A percentile compares a stretch with the other conserved stretches of the same genome.
phyloP scores from a whole-genome alignment of 2,888 invertebrate genomes.

The Ligdia adustata region DNA sequence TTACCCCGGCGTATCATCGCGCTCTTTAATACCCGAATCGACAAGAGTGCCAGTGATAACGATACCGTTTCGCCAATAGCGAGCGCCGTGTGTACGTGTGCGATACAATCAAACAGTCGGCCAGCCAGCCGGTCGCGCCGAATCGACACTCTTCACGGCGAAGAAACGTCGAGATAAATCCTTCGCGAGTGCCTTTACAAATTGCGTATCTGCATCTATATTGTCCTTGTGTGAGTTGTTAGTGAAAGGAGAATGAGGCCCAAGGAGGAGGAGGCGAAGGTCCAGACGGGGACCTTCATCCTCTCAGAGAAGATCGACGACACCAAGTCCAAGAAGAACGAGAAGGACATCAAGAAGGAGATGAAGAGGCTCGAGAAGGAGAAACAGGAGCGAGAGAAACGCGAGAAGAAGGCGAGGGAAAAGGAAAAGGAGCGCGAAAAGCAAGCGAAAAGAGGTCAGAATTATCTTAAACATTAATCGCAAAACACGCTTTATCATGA shows the following conservation, averaged over 20 bases:
- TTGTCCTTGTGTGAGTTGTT: conserved; percentile 54
- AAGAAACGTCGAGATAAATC: conserved; percentile 57
- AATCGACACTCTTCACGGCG: conserved; percentile 60
- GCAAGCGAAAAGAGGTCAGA: conserved; percentile 72
- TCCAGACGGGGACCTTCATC: conserved; percentile 81
- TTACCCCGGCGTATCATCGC: conserved; percentile 46
- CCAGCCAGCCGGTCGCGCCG: conserved; percentile 46
- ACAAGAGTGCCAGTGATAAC: conserved; percentile 72
- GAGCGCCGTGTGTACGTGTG: conserved; percentile 51
- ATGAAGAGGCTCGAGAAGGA: conserved; percentile 79
- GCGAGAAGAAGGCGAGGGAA: conserved; percentile 79
- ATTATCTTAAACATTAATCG: conserved; percentile 15
- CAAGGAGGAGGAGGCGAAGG: conserved; percentile 72
- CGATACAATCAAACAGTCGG: conserved; percentile 55
- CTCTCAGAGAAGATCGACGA: conserved; percentile 83
- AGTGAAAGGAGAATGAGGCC: conserved; percentile 62
- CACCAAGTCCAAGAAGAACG: conserved; percentile 74
- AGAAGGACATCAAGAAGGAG: conserved; percentile 81
- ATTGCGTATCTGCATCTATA: conserved; percentile 56
- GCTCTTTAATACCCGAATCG: conserved; percentile 56
- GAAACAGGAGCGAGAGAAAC: conserved; percentile 76
- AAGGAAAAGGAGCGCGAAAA: conserved; percentile 79
- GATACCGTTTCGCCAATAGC: conserved; percentile 70
- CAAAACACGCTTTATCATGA: conserved; percentile 21
- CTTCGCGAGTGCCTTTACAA: conserved; percentile 60